Percentiles rank a stretch among this genome's conserved stretches.
Conservation (phyloP, 2,888 invertebrate genomes). For the Netelia inedita region DNA sequence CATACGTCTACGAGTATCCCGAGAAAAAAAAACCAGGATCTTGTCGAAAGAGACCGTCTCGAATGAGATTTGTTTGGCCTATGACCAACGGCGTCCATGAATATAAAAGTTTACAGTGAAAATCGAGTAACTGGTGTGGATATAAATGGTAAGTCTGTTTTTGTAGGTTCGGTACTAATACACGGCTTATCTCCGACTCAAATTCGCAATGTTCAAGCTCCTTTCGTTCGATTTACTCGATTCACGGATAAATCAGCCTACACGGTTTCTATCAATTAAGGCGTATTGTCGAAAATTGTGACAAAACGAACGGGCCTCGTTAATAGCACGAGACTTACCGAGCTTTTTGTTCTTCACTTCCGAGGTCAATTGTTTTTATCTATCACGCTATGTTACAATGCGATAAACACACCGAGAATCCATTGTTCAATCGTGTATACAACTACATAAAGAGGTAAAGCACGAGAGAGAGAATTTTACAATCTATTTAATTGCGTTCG, state of each 20-base stretch:
- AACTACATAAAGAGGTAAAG: slow-evolving; percentile 69
- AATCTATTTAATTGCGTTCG: slow-evolving; percentile 64
- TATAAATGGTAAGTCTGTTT: slow-evolving; percentile 10
- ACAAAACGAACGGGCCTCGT: slow-evolving; percentile 71
- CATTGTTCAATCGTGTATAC: slow-evolving; percentile 62
- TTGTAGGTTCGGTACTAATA: neutral
- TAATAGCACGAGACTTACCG: slow-evolving; percentile 63
- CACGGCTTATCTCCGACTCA: slow-evolving; percentile 14
- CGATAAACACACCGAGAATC: slow-evolving; percentile 76
- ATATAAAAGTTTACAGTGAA: slow-evolving; percentile 68
- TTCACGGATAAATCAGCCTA: slow-evolving; percentile 13
- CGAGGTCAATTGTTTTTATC: slow-evolving; percentile 34
- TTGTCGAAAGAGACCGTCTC: slow-evolving; percentile 54
- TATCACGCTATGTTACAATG: slow-evolving; percentile 82
- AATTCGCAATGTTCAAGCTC: neutral
- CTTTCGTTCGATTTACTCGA: neutral
- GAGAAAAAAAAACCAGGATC: slow-evolving; percentile 25
- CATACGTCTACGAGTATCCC: slow-evolving; percentile 33
- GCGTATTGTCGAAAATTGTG: slow-evolving; percentile 56
- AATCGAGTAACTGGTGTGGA: slow-evolving; percentile 48
- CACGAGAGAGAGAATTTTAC: slow-evolving; percentile 64
- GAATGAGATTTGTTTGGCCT: slow-evolving; percentile 58
- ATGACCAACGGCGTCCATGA: slow-evolving; percentile 50
- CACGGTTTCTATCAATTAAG: neutral
- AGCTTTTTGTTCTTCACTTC: slow-evolving; percentile 24